Percentiles rank a stretch among this genome's conserved stretches.
phyloP scores from a whole-genome alignment of 1,140 invertebrate species.

The Papilio helenus region DNA sequence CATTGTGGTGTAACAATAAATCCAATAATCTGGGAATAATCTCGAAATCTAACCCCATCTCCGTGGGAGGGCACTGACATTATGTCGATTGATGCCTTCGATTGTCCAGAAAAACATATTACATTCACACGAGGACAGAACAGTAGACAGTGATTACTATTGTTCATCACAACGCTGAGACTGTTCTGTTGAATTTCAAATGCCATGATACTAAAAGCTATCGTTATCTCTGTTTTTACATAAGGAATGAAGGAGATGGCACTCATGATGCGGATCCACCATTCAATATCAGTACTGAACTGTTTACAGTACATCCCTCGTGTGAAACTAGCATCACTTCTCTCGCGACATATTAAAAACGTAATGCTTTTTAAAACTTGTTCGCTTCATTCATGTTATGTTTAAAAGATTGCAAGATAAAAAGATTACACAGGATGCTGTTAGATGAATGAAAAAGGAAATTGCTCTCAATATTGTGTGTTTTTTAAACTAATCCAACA shows the following conservation, averaged over 20 bases:
- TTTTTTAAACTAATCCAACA: not conserved
- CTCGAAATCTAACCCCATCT: conserved; percentile 49
- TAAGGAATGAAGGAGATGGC: no score
- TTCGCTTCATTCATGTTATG: conserved; percentile 2
- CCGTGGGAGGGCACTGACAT: conserved; percentile 49
- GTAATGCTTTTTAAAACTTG: conserved; percentile 15
- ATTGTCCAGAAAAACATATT: conserved; percentile 23
- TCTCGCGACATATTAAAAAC: not conserved
- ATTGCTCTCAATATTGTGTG: conserved; percentile 3
- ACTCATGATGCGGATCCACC: no score
- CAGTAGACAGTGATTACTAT: not conserved
- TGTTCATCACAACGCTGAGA: no score
- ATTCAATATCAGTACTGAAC: no score
- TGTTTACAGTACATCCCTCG: no score
- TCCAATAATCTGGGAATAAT: conserved; percentile 53
- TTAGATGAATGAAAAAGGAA: conserved; percentile 6
- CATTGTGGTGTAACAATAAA: conserved; percentile 61
- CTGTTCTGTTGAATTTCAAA: no score
- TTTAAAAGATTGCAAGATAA: not conserved
- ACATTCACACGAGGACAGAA: not conserved
- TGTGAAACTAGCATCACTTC: not conserved
- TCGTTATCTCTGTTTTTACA: no score
- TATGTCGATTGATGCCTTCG: conserved; percentile 47
- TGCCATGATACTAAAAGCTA: no score
- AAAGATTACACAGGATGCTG: conserved; percentile 1